Base-by-base conservation (phyloP, 2,888 invertebrate species). In the Acrobeloides nanus region DNA sequence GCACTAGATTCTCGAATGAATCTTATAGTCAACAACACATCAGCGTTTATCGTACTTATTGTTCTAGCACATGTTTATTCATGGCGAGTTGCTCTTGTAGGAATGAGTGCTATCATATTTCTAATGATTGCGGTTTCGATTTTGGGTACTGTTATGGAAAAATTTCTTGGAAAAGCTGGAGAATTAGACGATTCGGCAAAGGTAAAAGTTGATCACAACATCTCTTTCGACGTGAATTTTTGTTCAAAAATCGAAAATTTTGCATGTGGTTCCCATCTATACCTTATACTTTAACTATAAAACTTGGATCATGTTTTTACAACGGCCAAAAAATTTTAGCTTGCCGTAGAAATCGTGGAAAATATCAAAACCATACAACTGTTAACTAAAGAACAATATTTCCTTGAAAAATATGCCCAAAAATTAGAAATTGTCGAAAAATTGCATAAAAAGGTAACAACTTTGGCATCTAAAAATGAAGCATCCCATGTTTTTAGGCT, bases 311-410 rank as follows among this genome's bases (percentile, higher is more conserved):
- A 29, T 8, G n/a, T 10, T 29, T n/a, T n/a, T 10, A 8, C n/a
- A 29, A n/a, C 29, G 8, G n/a, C 29, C 8, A n/a, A 10, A 29
- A 8, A n/a, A 6, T 8, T 52, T 41, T 47, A 72, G 72, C 54
- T 76, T 25, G 74, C 75, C 6, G 67, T 73, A 26, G 77, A 77
- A 59, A 73, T 74, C n/a, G 68, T 77, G 24, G 76, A 75, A 55
- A 76, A 76, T 45, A 74, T 78, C 1, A 59, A 73, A 45, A 76
- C 76, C 3, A 75, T 77, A 10, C 75, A 75, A 20, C 62, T 76
- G 25, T 57, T 77, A n/a, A 73, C 73, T 4, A 64, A 73, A 41
- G 76, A 76, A 42, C 47, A 57, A 15, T 51, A 57, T 20, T 76
- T 76, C 55, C 62, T 66, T 21, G 57, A 69, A 20, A 55, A 55